Evolutionary conservation across 2,888 invertebrate species (phyloP).

Genomic region (Ophion ventricosus): DNA sequence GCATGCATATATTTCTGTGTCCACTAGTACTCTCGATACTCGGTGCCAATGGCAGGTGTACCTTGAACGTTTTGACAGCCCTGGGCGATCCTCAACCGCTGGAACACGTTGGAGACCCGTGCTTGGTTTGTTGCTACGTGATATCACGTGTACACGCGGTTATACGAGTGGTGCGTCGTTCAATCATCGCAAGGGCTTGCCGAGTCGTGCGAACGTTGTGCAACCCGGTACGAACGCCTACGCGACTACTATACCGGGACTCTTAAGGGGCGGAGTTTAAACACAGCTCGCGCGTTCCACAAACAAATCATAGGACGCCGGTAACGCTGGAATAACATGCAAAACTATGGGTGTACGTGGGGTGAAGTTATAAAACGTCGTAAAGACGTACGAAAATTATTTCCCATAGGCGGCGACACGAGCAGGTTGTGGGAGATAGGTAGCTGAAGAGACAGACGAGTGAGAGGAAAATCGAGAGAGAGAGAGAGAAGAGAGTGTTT

Average conservation of each 20-base stretch:
- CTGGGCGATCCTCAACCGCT: slow-evolving; percentile 39
- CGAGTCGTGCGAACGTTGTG: slow-evolving; percentile 50
- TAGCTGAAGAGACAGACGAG: slow-evolving; percentile 8
- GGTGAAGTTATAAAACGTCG: slow-evolving; percentile 51
- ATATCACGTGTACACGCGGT: not conserved
- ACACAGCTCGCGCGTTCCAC: slow-evolving; percentile 51
- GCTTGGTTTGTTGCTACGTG: not conserved
- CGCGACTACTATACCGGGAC: slow-evolving; percentile 53
- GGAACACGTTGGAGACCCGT: slow-evolving; percentile 31
- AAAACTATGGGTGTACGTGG: slow-evolving; percentile 66
- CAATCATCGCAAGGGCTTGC: slow-evolving; percentile 54
- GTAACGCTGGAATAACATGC: slow-evolving; percentile 62
- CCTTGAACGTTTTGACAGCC: slow-evolving; percentile 8
- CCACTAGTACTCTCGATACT: slow-evolving; percentile 32
- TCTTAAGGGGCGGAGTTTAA: slow-evolving; percentile 60
- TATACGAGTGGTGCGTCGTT: slow-evolving; percentile 54
- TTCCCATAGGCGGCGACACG: slow-evolving; percentile 43
- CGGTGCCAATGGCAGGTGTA: slow-evolving; percentile 52
- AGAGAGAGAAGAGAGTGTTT: slow-evolving; percentile 10
- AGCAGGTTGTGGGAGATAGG: not conserved
- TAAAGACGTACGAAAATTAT: slow-evolving; percentile 62
- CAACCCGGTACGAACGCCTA: slow-evolving; percentile 58
- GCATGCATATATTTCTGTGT: slow-evolving; percentile 33
- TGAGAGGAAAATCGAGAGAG: slow-evolving; percentile 16
- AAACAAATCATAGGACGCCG: slow-evolving; percentile 67